Percentiles rank a stretch among this genome's conserved stretches.
These are phyloP conservation scores for Siniperca chuatsi DNA, from an alignment of 2,113 vertebrate genomes.

Conservation along the genomic window DNA sequence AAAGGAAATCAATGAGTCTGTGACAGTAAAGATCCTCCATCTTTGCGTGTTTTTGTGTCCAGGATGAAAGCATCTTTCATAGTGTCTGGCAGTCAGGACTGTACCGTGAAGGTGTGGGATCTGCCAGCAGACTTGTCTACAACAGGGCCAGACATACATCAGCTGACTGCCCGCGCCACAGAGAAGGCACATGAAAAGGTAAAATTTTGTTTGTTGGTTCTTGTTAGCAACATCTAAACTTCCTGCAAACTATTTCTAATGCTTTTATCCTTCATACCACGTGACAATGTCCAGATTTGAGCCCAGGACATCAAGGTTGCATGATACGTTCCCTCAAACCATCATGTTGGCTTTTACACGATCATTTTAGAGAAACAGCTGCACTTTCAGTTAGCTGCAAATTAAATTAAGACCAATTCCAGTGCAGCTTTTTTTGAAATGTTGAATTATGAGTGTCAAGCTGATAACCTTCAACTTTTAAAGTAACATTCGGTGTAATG, in stretches of 20 bases:
- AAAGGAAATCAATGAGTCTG: background rate
- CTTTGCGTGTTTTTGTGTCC: conserved; percentile 25
- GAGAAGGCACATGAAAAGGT: conserved; percentile 94
- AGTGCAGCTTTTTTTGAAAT: no score
- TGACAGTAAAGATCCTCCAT: background rate
- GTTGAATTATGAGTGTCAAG: background rate
- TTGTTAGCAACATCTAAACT: background rate
- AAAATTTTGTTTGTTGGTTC: background rate
- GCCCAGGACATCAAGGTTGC: background rate
- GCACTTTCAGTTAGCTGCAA: no score
- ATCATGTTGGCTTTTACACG: no score
- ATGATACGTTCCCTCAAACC: background rate
- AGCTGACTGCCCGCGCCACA: conserved; percentile 84
- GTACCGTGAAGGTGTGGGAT: conserved; percentile 94
- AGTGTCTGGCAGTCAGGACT: conserved; percentile 95
- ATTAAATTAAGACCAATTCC: background rate
- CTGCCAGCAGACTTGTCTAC: conserved; percentile 82
- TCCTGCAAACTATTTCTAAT: background rate
- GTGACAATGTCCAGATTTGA: background rate
- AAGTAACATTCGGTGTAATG: no score
- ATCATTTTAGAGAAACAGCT: background rate
- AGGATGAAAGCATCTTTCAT: conserved; percentile 93
- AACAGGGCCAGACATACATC: conserved; percentile 47
- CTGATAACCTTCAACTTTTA: background rate
- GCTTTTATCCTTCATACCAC: background rate